Evolutionary conservation across 2,888 invertebrate genomes (phyloP), one percentile per base, ranked within the genome.

Genomic region (Microplitis manilae): DNA sequence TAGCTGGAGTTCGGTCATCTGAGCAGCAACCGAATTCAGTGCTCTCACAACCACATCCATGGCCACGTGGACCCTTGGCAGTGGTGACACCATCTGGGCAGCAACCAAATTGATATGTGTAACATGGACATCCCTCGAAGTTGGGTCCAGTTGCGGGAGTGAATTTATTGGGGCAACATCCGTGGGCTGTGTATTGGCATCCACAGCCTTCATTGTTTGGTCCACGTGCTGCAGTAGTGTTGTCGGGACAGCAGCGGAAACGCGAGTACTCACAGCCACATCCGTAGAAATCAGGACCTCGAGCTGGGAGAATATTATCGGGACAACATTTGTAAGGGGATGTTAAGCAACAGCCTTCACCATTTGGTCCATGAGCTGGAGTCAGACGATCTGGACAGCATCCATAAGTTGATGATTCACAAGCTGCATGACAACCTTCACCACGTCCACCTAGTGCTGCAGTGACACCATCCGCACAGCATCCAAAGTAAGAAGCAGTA

Each of bases 21-120:
- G 94, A 93, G 83, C 98, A 98, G 88, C 98, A 98, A 60, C 96
- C 96, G 88, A 92, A 94, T 84, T 94, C 92, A 0, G 95, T 93
- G 80, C 94, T 92, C 68, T 93, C 91, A 88, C 97, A 97, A 78
- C 94, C 93, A 86, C 97, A 97, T 7, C 96, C 95, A 90, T 94
- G 93, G 82, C 92, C 91, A 79, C 92, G 92, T 1, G 94, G 93
- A 79, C 98, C 97, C 86, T 92, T 93, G 5, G 97, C 96, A 73
- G 92, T 89, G 0, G 94, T 94, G 78, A 94, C 90, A 0, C 97
- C 97, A 90, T 97, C 96, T 0, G 95, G 93, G 85, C 98, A 98
- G 86, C 98, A 98, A 1, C 97, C 97, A 87, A 96, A 97, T 87
- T 97, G 96, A 91, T 94, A 95, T 0, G 96, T 95, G 86, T 94